These are phyloP conservation scores for Takifugu flavidus DNA, from an alignment of 2,113 vertebrate genomes.

Conservation along the genomic window DNA sequence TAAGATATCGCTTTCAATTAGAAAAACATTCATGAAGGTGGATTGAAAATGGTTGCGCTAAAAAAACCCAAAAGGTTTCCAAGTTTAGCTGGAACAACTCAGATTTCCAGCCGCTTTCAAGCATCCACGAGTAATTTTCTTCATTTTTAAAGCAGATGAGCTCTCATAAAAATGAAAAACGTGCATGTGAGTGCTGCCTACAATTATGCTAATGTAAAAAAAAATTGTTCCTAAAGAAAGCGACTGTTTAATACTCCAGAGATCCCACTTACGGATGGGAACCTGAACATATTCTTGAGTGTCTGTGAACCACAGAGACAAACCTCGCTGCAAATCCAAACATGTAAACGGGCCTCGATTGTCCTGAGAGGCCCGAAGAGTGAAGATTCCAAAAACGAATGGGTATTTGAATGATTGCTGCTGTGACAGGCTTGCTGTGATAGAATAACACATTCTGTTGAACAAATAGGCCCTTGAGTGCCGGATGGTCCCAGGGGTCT, in stretches of 20 bases:
- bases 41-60: slow-evolving; percentile 13
- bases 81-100: not conserved
- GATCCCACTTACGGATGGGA: not conserved
- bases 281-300: slow-evolving; percentile 1
- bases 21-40: slow-evolving; percentile 59
- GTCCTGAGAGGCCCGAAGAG: slow-evolving; percentile 49
- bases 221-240: not conserved
- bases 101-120: too few species aligned
- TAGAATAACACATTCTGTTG: slow-evolving; percentile 79
- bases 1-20: slow-evolving; percentile 73
- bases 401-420: slow-evolving; percentile 78
- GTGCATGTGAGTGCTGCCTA: too few species aligned
- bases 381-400: slow-evolving; percentile 66
- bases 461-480: slow-evolving; percentile 80
- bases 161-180: too few species aligned
- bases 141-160: too few species aligned
- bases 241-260: too few species aligned
- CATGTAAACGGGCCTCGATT: slow-evolving; percentile 49
- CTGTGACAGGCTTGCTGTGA: slow-evolving; percentile 78
- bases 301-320: slow-evolving; percentile 42
- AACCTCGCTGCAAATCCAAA: slow-evolving; percentile 38
- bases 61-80: not conserved
- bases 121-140: too few species aligned
- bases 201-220: too few species aligned
- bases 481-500: slow-evolving; percentile 71